A percentile compares a stretch with the other conserved stretches of the same genome.
Conservation (phyloP, 2,113 vertebrate species). For the Aspidoscelis tigris region DNA sequence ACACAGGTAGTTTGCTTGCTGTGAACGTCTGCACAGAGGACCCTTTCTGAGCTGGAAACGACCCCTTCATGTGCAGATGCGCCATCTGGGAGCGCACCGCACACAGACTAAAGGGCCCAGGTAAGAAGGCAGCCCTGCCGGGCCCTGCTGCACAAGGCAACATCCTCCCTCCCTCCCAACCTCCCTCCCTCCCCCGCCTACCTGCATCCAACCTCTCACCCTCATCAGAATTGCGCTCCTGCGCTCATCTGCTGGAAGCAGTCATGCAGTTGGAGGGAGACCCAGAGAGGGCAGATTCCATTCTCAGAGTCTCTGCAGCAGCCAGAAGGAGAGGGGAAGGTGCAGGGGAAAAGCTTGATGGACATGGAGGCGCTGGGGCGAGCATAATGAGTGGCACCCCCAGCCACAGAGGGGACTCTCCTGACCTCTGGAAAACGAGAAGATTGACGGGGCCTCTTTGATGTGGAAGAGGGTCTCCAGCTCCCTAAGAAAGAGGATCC, state of each 20-base stretch:
- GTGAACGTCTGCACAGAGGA: too few species aligned
- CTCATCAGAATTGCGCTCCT: not conserved
- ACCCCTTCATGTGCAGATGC: too few species aligned
- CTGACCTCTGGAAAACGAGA: not conserved
- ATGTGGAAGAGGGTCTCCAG: not conserved
- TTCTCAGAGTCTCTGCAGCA: not conserved
- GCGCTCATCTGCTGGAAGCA: not conserved
- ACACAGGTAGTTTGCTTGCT: too few species aligned
- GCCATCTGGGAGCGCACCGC: too few species aligned
- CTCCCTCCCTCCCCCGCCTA: too few species aligned
- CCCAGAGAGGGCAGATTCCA: not conserved
- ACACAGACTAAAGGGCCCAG: too few species aligned
- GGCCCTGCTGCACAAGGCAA: too few species aligned
- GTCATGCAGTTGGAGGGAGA: not conserved
- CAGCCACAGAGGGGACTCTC: not conserved
- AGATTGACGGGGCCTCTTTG: not conserved
- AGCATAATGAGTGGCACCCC: not conserved
- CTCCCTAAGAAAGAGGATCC: not conserved
- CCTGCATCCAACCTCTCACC: not conserved
- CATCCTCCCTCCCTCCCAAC: too few species aligned
- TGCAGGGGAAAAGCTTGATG: not conserved
- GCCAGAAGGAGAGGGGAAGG: not conserved
- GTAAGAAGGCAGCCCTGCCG: too few species aligned
- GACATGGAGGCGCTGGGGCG: not conserved
- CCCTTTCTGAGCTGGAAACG: too few species aligned